Percentiles rank a stretch among this genome's conserved stretches.
phyloP scores from a whole-genome alignment of 1,140 invertebrate species.

The Drosophila quadrilineata region DNA sequence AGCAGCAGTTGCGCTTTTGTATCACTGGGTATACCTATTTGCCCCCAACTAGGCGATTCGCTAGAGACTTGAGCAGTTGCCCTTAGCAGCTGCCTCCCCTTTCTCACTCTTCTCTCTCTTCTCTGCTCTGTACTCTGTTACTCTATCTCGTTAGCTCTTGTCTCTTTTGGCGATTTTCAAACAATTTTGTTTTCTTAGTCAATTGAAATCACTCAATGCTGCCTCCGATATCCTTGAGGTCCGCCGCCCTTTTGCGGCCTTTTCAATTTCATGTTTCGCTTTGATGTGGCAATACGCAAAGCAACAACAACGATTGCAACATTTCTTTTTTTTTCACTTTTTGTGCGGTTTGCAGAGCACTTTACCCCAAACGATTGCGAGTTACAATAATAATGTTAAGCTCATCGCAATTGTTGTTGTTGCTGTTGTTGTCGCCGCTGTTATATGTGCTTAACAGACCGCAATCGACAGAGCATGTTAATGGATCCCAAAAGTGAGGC shows the following conservation, averaged over 20 bases:
- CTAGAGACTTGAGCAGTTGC: slow-evolving; percentile 53
- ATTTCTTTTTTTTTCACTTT: slow-evolving; percentile 59
- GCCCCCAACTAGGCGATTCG: too few species aligned
- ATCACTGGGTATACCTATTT: too few species aligned
- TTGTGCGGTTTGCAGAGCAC: slow-evolving; percentile 62
- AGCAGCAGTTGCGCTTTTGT: slow-evolving; percentile 69
- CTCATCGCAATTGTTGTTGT: slow-evolving; percentile 25
- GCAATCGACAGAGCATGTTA: slow-evolving; percentile 39
- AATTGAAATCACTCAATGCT: slow-evolving; percentile 77
- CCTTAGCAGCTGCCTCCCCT: slow-evolving; percentile 14
- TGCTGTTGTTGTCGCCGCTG: slow-evolving; percentile 7
- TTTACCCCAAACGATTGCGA: slow-evolving; percentile 24
- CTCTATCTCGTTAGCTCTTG: background rate
- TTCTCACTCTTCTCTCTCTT: background rate
- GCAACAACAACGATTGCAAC: slow-evolving; percentile 6
- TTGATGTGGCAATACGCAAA: slow-evolving; percentile 63
- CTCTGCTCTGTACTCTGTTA: too few species aligned
- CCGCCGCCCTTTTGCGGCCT: slow-evolving; percentile 58
- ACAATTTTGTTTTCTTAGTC: slow-evolving; percentile 78
- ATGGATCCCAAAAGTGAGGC: background rate
- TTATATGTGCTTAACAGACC: slow-evolving; percentile 54
- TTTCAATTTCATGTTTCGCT: slow-evolving; percentile 51
- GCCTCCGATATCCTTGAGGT: slow-evolving; percentile 47
- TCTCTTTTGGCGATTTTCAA: background rate
- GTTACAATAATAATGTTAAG: slow-evolving; percentile 60